These are phyloP conservation scores for Epinephelus lanceolatus DNA, from an alignment of 2,113 vertebrate species.

Conservation along the genomic window DNA sequence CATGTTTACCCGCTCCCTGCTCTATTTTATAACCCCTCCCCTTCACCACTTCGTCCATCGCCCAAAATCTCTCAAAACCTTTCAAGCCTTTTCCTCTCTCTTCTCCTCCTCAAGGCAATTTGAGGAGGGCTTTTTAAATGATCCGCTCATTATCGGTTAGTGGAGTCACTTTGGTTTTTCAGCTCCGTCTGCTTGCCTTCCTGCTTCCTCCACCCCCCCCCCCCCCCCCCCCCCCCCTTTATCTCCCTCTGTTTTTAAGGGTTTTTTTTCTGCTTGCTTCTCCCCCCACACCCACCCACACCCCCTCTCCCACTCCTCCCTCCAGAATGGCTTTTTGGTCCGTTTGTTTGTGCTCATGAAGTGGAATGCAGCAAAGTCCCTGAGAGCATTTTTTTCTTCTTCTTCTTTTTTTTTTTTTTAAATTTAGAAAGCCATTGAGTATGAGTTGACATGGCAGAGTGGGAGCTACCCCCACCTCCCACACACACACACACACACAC, in stretches of 20 bases:
- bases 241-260: conserved; percentile 59
- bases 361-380: conserved; percentile 82
- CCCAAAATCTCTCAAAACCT: conserved; percentile 74
- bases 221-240: not conserved
- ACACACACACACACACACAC: not conserved
- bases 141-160: conserved; percentile 78
- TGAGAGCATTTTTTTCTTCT: conserved; percentile 77
- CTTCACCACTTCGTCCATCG: conserved; percentile 51
- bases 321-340: conserved; percentile 81
- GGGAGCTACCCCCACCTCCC: conserved; percentile 46
- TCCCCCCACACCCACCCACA: not conserved
- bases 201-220: conserved; percentile 34
- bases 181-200: conserved; percentile 67
- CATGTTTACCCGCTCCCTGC: conserved; percentile 43
- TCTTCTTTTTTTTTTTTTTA: conserved; percentile 56
- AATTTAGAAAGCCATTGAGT: conserved; percentile 79
- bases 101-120: conserved; percentile 73
- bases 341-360: conserved; percentile 80
- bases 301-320: conserved; percentile 51
- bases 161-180: conserved; percentile 76
- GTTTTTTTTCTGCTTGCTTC: conserved; percentile 44
- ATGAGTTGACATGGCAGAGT: conserved; percentile 68
- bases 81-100: conserved; percentile 74
- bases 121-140: conserved; percentile 80
- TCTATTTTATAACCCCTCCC: not conserved